Base-by-base conservation (phyloP, 1,140 invertebrate species). In the Drosophila sechellia region DNA sequence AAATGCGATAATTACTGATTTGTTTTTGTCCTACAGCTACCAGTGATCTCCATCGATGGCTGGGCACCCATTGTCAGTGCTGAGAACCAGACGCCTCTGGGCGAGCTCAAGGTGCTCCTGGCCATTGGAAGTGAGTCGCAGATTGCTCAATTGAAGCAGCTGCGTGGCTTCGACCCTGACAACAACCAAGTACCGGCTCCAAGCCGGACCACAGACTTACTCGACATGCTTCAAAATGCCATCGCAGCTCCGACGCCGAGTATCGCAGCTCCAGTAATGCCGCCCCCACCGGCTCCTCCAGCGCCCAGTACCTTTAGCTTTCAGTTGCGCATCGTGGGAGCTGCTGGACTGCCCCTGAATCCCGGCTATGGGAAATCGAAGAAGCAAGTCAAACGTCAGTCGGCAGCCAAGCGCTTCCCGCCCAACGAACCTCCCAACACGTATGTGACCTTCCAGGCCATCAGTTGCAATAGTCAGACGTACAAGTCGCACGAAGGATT, bases 41-140 rank as follows among this genome's bases (percentile, higher is more conserved):
- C 94, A 27, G 93, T 95, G 15, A 94, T 95, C 53, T 93, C 94
- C 40, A 93, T 94, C 10, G 94, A 95, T 80, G 94, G 92, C 57
- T 95, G 94, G 94, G 93, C 94, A 35, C 90, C 93, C 5, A 93
- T 95, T 58, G 64, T 90, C 2, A 90, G 93, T 64, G 83, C 93
- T n/a, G 71, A 93, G 45, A 92, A 92, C 27, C 91, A 92, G 34
- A 65, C 90, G 25, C 70, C 91, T 13, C 77, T 92, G 56, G 94
- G 94, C 4, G 92, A 95, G 77, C 80, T 94, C 4, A 92, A 94
- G 58, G 93, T 94, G 34, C 60, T 95, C 1, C 87, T 95, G 15
- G 94, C 94, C 31, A 92, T 95, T 42, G 94, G 94, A 17, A 94
- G 94, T 4, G 93, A 93, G 35, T 91, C 93, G 46, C 94, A 95